phyloP scores from a whole-genome alignment of 2,113 vertebrate species.

The Parus major region DNA sequence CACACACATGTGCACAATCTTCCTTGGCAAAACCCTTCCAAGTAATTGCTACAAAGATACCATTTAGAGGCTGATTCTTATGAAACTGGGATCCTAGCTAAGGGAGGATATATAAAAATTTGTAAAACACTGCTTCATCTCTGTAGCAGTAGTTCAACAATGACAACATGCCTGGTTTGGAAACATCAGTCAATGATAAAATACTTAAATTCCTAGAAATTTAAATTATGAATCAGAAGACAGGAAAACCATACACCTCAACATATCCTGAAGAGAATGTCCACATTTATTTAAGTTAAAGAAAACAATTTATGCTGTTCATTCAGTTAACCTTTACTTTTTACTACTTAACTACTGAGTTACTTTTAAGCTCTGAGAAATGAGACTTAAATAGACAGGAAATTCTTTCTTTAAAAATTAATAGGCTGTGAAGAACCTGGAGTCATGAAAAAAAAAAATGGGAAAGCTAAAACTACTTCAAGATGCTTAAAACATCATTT shows the following conservation, averaged over 20 bases:
- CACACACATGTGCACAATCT: rapidly evolving
- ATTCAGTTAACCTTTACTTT: neutral
- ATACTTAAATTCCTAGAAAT: neutral
- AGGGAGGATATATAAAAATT: neutral
- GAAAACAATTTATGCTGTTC: neutral
- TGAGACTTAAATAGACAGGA: neutral
- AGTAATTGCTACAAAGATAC: neutral
- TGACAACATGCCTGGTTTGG: rapidly evolving
- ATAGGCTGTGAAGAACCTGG: neutral
- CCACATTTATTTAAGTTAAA: neutral
- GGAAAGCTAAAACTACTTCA: neutral
- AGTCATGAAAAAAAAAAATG: neutral
- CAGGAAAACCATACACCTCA: neutral
- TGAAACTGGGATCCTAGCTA: neutral
- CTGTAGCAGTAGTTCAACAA: neutral
- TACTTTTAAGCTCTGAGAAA: neutral
- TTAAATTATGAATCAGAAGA: neutral
- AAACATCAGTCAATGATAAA: neutral
- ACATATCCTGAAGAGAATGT: neutral
- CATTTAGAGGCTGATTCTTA: neutral
- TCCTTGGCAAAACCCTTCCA: neutral
- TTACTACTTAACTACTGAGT: neutral
- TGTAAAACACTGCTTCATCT: neutral
- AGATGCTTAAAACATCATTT: neutral
- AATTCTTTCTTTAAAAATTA: neutral